Evolutionary conservation across 2,113 vertebrate species (phyloP), one percentile per base, ranked within the genome.

Genomic region (Chloebia gouldiae): DNA sequence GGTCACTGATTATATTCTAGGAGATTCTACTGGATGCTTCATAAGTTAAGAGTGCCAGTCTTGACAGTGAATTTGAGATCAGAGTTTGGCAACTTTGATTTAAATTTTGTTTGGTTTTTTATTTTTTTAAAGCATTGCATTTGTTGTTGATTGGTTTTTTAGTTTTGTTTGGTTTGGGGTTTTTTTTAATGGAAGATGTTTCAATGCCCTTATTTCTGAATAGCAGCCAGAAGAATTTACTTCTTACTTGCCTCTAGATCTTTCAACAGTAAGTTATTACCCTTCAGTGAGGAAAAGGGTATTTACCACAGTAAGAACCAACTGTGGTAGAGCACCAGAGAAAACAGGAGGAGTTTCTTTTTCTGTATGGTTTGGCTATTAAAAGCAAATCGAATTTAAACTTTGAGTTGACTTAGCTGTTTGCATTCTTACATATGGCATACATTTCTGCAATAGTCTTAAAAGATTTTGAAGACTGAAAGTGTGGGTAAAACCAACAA

Each of bases 101-200:
- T 21, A 27, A 4, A 11, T 39, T 39, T 39, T 11, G 39, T 8
- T 39, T 8, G 39, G 8, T 39, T 39, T 39, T 39, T 14, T n/a
- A 13, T 40, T 59, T 72, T 30, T 30, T 13, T 40, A 7, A 47
- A 71, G 4, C 7, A 15, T 40, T 70, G 8, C 0, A 1, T 64
- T 56, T 75, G 19, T 59, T 39, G 27, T 44, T 54, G 13, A 21
- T 66, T 45, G 7, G 4, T 37, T n/a, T 22, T 17, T 49, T 35
- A 11, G 10, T 9, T 44, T 51, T 28, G 0, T 24, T 65, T 31
- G 6, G 4, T 33, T 39, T 11, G 12, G 12, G 7, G 2, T 2
- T 25, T 59, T 35, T 24, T 53, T 59, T 35, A 59, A 15, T 70
- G 30, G 15, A 47, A 64, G 21, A 8, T 73, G 5, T 61, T 78